Base-by-base conservation (phyloP, 2,113 vertebrate species). In the Carlito syrichta region DNA sequence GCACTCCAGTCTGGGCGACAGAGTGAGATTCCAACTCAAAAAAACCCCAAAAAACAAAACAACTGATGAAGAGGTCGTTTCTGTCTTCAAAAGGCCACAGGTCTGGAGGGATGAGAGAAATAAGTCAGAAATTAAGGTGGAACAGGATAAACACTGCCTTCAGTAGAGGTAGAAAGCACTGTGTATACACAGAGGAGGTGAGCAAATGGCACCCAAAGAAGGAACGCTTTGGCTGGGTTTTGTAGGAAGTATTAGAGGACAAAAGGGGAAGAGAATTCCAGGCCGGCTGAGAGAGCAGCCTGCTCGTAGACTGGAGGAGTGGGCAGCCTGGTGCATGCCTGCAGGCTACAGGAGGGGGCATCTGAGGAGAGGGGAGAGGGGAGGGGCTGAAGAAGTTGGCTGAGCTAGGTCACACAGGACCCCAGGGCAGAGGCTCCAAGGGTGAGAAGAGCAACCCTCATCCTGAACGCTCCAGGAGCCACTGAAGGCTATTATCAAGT, bases 221-320 rank as follows among this genome's bases (percentile, higher is more conserved):
- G 32, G 14, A 58, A 48, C 2, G 30, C 32, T 78, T 52, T 13
- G 9, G 14, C 4, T 1, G 10, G 60, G 12, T 20, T 82, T 45
- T 20, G 3, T 11, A 38, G 43, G 50, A n/a, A 48, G 35, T 38
- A 40, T 2, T 45, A 27, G 56, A 66, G 45, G 76, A 45, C 40
- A 69, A 35, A 40, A 40, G 4, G 16, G 58, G n/a, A 27, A 25
- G 68, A 71, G 50, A 85, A 32, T 4, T 23, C 62, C 17, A 62
- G 56, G 56, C 5, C 56, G 56, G 56, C 5, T 27, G 43, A n/a
- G 17, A 50, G 58, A 60, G n/a, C 2, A 73, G 58, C 50, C 71
- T 17, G 0, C 5, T 14, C 13, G 25, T 32, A 38, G 32, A 43
- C 50, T 7, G 1, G 35, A 3, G 48, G 40, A 3, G 0, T 8